phyloP scores from a whole-genome alignment of 2,113 vertebrate species.

The Dicrurus megarhynchus region DNA sequence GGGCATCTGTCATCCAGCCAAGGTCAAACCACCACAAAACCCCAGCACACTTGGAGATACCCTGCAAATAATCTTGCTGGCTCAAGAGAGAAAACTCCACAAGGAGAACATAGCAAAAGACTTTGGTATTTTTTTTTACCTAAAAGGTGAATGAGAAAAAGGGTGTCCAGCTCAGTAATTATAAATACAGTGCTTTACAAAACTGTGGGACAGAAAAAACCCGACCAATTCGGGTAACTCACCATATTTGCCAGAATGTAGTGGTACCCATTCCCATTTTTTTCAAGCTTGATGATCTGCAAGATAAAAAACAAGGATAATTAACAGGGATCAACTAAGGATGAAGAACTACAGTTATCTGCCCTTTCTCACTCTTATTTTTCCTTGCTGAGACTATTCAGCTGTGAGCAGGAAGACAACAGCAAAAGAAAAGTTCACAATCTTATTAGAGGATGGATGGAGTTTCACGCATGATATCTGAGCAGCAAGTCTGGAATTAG shows the following conservation, averaged over 20 bases:
- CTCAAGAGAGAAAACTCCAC: neutral
- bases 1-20: neutral
- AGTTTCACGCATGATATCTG: neutral
- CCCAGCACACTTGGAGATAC: neutral
- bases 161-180: neutral
- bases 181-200: neutral
- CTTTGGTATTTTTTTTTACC: neutral
- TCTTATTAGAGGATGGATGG: neutral
- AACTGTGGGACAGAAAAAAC: neutral
- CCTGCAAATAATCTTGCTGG: neutral
- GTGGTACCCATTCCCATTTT: constrained; percentile 95
- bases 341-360: neutral
- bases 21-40: neutral
- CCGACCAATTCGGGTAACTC: constrained; percentile 48
- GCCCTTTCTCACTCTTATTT: neutral
- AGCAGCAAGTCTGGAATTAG: neutral
- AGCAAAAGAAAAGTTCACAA: neutral
- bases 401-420: neutral
- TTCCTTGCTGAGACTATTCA: neutral
- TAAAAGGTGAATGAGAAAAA: neutral
- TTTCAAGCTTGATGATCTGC: constrained; percentile 92
- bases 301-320: constrained; percentile 40
- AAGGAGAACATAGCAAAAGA: neutral
- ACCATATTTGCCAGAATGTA: constrained; percentile 98
- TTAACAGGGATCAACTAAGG: neutral